Evolutionary conservation across 2,888 invertebrate species (phyloP).

Genomic region (Electrophaes corylata): DNA sequence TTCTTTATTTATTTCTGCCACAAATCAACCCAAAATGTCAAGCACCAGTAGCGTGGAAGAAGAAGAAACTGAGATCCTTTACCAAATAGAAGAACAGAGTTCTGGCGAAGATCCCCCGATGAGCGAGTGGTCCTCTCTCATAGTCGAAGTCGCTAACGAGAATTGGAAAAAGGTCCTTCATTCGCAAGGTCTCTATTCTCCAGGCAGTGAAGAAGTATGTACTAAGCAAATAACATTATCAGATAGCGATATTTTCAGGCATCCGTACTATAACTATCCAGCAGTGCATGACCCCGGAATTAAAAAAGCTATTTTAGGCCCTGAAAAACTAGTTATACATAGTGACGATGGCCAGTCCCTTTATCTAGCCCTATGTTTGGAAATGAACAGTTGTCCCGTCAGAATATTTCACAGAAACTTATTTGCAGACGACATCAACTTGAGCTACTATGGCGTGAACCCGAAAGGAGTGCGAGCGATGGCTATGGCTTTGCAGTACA

Average conservation of each 20-base stretch:
- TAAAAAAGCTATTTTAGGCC: slow-evolving; percentile 43
- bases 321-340: slow-evolving; percentile 42
- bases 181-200: slow-evolving; percentile 44
- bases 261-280: slow-evolving; percentile 52
- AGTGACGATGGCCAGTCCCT: slow-evolving; percentile 52
- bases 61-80: slow-evolving; percentile 15
- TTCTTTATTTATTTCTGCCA: slow-evolving; percentile 3
- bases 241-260: slow-evolving; percentile 47
- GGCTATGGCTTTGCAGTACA: slow-evolving; percentile 51
- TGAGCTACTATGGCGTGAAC: slow-evolving; percentile 53
- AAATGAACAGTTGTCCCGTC: slow-evolving; percentile 51
- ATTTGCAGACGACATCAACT: slow-evolving; percentile 45
- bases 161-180: slow-evolving; percentile 44
- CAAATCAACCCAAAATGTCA: slow-evolving; percentile 26
- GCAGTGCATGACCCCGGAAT: slow-evolving; percentile 56
- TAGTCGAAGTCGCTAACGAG: slow-evolving; percentile 32
- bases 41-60: slow-evolving; percentile 19
- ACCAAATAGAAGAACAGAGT: slow-evolving; percentile 25
- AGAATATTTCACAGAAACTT: slow-evolving; percentile 50
- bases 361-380: slow-evolving; percentile 51
- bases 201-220: slow-evolving; percentile 54
- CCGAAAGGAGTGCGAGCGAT: slow-evolving; percentile 52
- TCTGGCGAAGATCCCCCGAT: slow-evolving; percentile 47
- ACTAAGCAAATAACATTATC: slow-evolving; percentile 48
- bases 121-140: slow-evolving; percentile 55